Percentiles rank a stretch among this genome's conserved stretches.
Evolutionary conservation across 2,888 invertebrate species (phyloP).

Genomic region (Scotopteryx bipunctaria): DNA sequence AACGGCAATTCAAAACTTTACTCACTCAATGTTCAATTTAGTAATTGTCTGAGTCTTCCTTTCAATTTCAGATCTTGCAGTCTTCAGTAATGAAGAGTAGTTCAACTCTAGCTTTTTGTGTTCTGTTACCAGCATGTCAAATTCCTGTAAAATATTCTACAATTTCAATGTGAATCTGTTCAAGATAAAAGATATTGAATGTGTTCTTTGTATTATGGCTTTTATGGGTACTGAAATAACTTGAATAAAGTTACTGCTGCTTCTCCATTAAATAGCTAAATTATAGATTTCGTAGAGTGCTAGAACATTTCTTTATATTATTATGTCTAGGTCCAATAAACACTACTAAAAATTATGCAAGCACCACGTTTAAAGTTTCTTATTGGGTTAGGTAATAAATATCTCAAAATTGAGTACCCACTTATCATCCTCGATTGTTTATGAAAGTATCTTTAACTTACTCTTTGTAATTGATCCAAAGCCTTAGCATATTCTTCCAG

Average conservation of each 20-base stretch:
- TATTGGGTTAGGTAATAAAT: too few species aligned
- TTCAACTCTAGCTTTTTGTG: conserved; percentile 64
- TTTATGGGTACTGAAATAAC: too few species aligned
- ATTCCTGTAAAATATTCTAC: conserved; percentile 77
- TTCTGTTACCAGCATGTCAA: conserved; percentile 61
- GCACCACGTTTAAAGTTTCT: too few species aligned
- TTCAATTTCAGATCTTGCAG: conserved; percentile 69
- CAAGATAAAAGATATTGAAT: conserved; percentile 26
- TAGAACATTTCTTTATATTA: too few species aligned
- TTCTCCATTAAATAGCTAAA: too few species aligned
- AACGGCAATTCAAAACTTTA: too few species aligned
- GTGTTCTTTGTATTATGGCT: too few species aligned
- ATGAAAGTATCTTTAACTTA: conserved; percentile 48
- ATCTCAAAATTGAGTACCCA: neutral
- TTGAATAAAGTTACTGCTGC: too few species aligned
- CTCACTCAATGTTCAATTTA: conserved; percentile 70
- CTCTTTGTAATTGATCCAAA: conserved; percentile 66
- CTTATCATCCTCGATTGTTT: neutral
- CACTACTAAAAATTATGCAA: too few species aligned
- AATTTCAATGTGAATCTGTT: conserved; percentile 73
- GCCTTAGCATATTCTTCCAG: conserved; percentile 55
- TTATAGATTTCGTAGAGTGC: too few species aligned
- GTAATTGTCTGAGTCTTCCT: conserved; percentile 68
- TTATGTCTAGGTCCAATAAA: too few species aligned
- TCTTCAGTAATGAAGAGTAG: conserved; percentile 71